Evolutionary conservation across 2,797 vertebrate species (phyloP).

Genomic region (Malurus splendens): DNA sequence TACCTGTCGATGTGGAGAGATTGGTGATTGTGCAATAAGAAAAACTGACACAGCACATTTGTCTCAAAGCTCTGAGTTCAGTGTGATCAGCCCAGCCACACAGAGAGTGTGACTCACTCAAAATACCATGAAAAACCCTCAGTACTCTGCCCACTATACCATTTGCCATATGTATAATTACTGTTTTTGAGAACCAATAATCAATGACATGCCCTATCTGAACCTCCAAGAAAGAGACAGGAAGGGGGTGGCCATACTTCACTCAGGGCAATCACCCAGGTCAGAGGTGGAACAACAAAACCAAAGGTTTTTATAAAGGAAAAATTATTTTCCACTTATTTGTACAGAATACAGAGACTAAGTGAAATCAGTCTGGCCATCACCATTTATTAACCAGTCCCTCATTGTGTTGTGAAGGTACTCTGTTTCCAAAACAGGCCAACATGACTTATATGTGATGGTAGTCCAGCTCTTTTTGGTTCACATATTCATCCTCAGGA

Average conservation of each 20-base stretch:
- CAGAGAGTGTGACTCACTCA: neutral
- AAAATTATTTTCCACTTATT: neutral
- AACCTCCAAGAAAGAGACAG: neutral
- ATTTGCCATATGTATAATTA: neutral
- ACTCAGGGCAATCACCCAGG: neutral
- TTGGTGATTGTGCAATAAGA: neutral
- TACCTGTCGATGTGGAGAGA: neutral
- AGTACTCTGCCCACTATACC: neutral
- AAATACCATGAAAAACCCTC: neutral
- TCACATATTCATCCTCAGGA: neutral
- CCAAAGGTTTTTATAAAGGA: neutral
- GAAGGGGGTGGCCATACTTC: neutral
- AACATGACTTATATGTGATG: neutral
- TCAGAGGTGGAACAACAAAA: neutral
- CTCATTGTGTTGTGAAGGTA: neutral
- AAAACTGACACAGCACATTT: neutral
- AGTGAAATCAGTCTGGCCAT: neutral
- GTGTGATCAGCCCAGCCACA: neutral
- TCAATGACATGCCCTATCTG: neutral
- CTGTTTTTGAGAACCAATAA: neutral
- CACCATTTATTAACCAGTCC: neutral
- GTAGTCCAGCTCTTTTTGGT: neutral
- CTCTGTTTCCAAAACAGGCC: conserved; percentile 17
- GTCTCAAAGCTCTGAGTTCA: neutral
- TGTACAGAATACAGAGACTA: neutral